A percentile compares a stretch with the other conserved stretches of the same genome.
phyloP scores from a whole-genome alignment of 2,888 invertebrate genomes.

The Timema podura region DNA sequence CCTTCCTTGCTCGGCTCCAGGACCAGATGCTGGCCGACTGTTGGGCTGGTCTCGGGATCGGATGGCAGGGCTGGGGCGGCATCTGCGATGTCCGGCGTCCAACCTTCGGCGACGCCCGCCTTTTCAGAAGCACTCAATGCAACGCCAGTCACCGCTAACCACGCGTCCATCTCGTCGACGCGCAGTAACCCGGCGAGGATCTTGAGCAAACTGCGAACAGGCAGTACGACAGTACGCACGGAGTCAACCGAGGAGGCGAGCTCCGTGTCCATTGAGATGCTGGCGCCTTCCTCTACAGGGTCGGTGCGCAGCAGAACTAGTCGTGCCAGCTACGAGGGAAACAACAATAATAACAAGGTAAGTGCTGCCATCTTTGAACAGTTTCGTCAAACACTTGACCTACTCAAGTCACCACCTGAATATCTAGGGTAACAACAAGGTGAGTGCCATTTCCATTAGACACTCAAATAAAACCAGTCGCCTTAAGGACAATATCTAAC shows the following conservation, averaged over 20 bases:
- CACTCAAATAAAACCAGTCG: too few species aligned
- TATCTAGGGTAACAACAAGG: too few species aligned
- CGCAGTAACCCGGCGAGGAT: conserved; percentile 37
- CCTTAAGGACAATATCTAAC: too few species aligned
- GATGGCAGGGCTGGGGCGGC: conserved; percentile 10
- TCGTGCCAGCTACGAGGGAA: conserved; percentile 20
- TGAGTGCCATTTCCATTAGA: too few species aligned
- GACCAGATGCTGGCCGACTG: conserved; percentile 48
- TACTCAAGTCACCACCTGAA: too few species aligned
- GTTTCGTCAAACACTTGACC: too few species aligned
- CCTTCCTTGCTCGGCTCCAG: conserved; percentile 48
- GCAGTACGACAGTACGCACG: conserved; percentile 33
- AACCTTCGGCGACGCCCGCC: background rate
- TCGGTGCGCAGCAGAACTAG: conserved; percentile 32
- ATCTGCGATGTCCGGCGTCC: conserved; percentile 2
- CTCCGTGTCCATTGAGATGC: conserved; percentile 37
- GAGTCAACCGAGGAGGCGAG: conserved; percentile 45
- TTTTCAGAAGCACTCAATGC: background rate
- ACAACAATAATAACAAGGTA: background rate
- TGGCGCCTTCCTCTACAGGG: conserved; percentile 36
- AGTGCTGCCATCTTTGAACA: background rate
- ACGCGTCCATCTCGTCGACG: conserved; percentile 9
- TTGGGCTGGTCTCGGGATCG: conserved; percentile 37
- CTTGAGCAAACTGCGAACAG: conserved; percentile 45
- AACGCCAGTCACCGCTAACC: background rate